These are phyloP conservation scores for Pseudocheirus occidentalis DNA, from an alignment of 2,797 vertebrate species.

Conservation along the genomic window DNA sequence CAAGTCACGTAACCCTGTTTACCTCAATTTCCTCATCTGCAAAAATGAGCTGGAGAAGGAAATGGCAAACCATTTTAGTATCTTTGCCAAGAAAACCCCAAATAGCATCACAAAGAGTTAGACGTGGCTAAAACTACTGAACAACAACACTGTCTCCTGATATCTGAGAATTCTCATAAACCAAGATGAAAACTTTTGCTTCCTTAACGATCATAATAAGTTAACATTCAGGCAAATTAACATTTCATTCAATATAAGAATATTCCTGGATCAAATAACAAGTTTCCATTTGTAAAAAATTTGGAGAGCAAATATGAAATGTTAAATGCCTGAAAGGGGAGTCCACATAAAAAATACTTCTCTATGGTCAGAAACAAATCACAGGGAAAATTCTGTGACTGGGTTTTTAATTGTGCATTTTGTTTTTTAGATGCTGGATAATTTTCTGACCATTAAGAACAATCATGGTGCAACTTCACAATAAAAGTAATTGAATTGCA, in stretches of 20 bases:
- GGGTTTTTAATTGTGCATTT: conserved; percentile 59
- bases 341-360: conserved; percentile 41
- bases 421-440: conserved; percentile 56
- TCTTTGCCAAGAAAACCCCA: background rate
- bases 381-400: conserved; percentile 26
- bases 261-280: background rate
- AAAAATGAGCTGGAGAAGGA: background rate
- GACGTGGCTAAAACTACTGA: background rate
- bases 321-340: conserved; percentile 28
- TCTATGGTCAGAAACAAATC: conserved; percentile 51
- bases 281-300: conserved; percentile 53
- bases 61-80: background rate
- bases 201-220: conserved; percentile 36
- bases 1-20: background rate
- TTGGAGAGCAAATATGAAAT: conserved; percentile 6
- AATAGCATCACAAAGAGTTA: background rate
- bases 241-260: conserved; percentile 15
- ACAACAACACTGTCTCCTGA: background rate
- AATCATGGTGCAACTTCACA: conserved; percentile 61
- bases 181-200: conserved; percentile 41
- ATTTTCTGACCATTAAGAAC: conserved; percentile 70
- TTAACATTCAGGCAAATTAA: conserved; percentile 9
- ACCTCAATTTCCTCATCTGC: background rate
- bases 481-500: conserved; percentile 66
- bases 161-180: background rate